Evolutionary conservation across 2,888 invertebrate genomes (phyloP).

Genomic region (Habrosyne pyritoides): DNA sequence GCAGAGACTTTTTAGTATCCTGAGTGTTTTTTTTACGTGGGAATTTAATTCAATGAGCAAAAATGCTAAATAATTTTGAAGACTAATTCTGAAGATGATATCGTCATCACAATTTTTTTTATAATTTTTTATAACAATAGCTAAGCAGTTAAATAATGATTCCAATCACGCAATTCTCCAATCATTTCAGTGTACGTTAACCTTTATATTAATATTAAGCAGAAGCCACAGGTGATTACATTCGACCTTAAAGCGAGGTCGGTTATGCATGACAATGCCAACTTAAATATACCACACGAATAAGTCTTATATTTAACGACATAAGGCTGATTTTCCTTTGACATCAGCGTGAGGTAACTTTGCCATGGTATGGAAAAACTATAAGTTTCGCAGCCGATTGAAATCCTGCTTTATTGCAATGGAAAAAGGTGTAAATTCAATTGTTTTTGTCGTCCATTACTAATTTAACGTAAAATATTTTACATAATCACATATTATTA

Average conservation of each 20-base stretch:
- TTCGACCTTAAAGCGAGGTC: constrained; percentile 46
- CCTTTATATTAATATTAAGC: constrained; percentile 19
- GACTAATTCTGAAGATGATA: neutral
- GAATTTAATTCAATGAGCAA: neutral
- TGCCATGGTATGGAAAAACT: neutral
- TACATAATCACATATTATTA: constrained; percentile 6
- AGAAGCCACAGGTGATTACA: constrained; percentile 42
- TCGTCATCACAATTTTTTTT: neutral
- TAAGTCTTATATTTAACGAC: neutral
- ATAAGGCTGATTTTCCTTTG: neutral
- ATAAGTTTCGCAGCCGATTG: neutral
- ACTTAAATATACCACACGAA: neutral
- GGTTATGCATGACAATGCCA: constrained; percentile 16
- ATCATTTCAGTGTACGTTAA: neutral
- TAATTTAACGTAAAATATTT: constrained; percentile 6
- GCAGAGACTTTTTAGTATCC: no score
- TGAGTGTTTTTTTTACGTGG: neutral
- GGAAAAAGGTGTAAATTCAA: neutral
- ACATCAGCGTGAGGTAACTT: neutral
- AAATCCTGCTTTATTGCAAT: neutral
- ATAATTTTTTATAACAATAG: neutral
- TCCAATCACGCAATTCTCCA: neutral
- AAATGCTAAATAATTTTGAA: neutral
- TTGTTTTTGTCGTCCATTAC: neutral
- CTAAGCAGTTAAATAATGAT: neutral